Conservation (phyloP, 2,113 vertebrate species). For the Nannobrachium achirus region DNA sequence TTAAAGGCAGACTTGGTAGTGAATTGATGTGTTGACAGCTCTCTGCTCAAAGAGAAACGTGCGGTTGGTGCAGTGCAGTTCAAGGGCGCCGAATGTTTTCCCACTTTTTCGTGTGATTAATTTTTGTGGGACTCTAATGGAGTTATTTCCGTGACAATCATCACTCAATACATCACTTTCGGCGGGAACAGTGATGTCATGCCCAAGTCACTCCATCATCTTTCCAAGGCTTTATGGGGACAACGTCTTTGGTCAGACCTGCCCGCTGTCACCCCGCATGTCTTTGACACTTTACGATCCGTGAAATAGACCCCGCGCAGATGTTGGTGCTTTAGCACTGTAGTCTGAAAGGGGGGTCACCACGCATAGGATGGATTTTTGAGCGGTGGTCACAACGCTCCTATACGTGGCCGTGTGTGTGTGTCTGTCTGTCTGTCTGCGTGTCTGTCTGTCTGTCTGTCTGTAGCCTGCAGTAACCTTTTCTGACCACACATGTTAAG, state of each 20-base stretch:
- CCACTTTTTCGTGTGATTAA: background rate
- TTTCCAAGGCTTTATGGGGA: constrained; percentile 48
- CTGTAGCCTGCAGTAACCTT: too few relatives aligned
- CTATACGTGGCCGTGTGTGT: too few relatives aligned
- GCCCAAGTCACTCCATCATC: constrained; percentile 42
- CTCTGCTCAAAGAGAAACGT: background rate
- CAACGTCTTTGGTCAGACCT: constrained; percentile 36
- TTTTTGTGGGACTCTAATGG: constrained; percentile 15
- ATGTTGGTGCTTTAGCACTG: constrained; percentile 39
- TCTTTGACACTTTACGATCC: constrained; percentile 61
- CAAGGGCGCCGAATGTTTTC: background rate
- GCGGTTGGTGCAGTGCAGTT: too few relatives aligned
- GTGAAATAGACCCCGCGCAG: constrained; percentile 60
- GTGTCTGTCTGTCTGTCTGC: too few relatives aligned
- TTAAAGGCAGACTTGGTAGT: too few relatives aligned
- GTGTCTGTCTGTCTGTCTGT: too few relatives aligned
- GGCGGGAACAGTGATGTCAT: constrained; percentile 34
- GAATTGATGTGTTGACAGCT: background rate
- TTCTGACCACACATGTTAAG: too few relatives aligned
- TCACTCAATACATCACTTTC: constrained; percentile 17
- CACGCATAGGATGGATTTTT: too few relatives aligned
- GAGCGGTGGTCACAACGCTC: too few relatives aligned
- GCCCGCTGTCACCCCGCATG: constrained; percentile 41
- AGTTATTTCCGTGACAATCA: constrained; percentile 44
- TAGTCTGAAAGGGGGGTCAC: too few relatives aligned